Percentiles rank a stretch among this genome's conserved stretches.
These are phyloP conservation scores for Pholis gunnellus DNA, from an alignment of 2,113 vertebrate species.

Conservation along the genomic window DNA sequence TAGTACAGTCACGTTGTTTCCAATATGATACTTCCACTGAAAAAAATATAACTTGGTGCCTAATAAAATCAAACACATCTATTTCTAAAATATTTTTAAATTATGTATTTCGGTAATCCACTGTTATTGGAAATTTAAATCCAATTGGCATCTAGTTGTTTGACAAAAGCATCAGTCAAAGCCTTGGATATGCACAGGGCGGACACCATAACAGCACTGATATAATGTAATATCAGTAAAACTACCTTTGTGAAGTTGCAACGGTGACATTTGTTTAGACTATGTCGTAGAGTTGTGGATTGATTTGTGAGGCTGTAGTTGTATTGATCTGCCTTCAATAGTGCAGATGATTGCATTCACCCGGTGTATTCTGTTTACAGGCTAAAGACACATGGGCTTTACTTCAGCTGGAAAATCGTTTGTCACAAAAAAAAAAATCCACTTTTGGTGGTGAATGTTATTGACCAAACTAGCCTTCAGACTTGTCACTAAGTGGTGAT, in stretches of 20 bases:
- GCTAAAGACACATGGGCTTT: background rate
- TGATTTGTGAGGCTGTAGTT: constrained; percentile 7
- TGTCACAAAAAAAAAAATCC: background rate
- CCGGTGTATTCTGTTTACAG: background rate
- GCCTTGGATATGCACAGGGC: background rate
- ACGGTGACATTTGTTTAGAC: background rate
- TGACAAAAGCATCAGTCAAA: background rate
- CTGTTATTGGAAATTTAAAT: background rate
- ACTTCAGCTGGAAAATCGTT: background rate
- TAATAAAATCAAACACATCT: background rate
- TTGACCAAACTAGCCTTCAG: background rate
- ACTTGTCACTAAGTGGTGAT: background rate
- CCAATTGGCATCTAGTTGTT: background rate
- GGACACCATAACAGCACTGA: background rate
- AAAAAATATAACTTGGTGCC: background rate
- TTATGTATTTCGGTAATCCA: background rate
- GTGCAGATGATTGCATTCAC: background rate
- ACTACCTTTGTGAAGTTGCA: background rate
- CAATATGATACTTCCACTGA: background rate
- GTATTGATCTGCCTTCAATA: background rate
- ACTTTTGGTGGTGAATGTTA: background rate
- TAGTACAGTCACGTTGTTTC: background rate
- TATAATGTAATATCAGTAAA: background rate
- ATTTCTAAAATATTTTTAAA: background rate
- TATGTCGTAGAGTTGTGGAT: background rate